These are phyloP conservation scores for Holacanthella duospinosa DNA, from an alignment of 2,888 invertebrate genomes.

Conservation along the genomic window DNA sequence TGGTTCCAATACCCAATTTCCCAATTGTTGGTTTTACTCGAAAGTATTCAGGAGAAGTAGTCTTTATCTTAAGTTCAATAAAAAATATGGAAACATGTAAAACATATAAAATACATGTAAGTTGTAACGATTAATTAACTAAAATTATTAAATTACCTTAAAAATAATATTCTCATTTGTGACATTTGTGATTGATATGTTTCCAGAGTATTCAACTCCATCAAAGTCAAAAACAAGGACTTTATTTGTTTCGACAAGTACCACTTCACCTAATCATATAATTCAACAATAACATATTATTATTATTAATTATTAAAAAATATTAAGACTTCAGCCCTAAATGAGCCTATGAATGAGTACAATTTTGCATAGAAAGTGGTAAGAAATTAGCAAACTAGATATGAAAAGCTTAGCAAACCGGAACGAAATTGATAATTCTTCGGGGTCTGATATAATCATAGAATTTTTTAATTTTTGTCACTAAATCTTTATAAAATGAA, in stretches of 20 bases:
- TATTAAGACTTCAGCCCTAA: too few relatives aligned
- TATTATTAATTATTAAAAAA: too few relatives aligned
- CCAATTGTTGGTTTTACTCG: conserved; percentile 83
- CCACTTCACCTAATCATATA: too few relatives aligned
- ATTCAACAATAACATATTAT: too few relatives aligned
- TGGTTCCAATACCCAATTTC: conserved; percentile 54
- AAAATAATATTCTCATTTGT: background rate
- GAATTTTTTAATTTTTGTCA: too few relatives aligned
- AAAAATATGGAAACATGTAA: background rate
- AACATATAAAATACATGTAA: background rate
- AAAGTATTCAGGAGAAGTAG: conserved; percentile 91
- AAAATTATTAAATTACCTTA: background rate
- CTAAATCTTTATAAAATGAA: too few relatives aligned
- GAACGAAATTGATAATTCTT: too few relatives aligned
- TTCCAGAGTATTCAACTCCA: background rate
- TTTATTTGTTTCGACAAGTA: background rate
- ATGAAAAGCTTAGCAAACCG: too few relatives aligned
- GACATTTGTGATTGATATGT: background rate
- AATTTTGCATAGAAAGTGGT: too few relatives aligned
- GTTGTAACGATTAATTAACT: background rate
- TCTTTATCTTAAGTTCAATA: conserved; percentile 63
- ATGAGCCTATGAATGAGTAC: too few relatives aligned
- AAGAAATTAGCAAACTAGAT: too few relatives aligned
- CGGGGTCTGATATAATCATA: too few relatives aligned
- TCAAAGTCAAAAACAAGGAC: background rate